A percentile compares a stretch with the other conserved stretches of the same genome.
phyloP scores from a whole-genome alignment of 2,888 invertebrate genomes.

The Zonitis immaculata region DNA sequence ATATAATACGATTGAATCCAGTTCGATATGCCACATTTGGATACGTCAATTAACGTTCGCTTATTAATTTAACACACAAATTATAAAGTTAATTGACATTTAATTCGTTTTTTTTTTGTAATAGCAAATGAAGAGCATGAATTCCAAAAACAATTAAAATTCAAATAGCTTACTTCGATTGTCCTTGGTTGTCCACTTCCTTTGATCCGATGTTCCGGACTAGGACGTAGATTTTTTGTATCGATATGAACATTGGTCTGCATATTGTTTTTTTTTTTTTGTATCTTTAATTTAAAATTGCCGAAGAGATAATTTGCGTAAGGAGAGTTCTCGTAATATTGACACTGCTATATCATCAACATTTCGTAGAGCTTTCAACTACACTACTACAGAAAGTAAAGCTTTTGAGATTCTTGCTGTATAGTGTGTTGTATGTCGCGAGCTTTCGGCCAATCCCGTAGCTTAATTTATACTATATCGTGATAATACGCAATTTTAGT shows the following conservation, averaged over 20 bases:
- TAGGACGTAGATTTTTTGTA: slow-evolving; percentile 60
- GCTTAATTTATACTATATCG: slow-evolving; percentile 29
- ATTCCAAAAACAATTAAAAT: too few species aligned
- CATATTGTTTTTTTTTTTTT: slow-evolving; percentile 46
- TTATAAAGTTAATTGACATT: too few species aligned
- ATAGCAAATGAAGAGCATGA: too few species aligned
- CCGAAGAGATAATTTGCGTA: too few species aligned
- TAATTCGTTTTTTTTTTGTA: too few species aligned
- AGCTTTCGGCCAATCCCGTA: slow-evolving; percentile 27
- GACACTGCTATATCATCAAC: slow-evolving; percentile 22
- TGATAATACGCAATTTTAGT: slow-evolving; percentile 14
- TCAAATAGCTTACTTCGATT: slow-evolving; percentile 56
- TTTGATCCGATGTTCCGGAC: slow-evolving; percentile 60
- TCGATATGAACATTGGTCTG: slow-evolving; percentile 75
- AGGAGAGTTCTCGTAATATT: slow-evolving; percentile 9
- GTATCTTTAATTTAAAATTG: too few species aligned
- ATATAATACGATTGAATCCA: too few species aligned
- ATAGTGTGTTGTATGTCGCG: slow-evolving; percentile 31
- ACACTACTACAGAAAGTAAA: slow-evolving; percentile 30
- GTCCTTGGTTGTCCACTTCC: slow-evolving; percentile 48
- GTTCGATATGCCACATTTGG: too few species aligned
- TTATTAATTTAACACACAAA: neutral
- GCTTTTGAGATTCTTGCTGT: neutral
- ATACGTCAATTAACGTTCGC: neutral
- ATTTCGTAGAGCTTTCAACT: slow-evolving; percentile 33